phyloP scores from a whole-genome alignment of 2,797 vertebrate species.

The Bucorvus abyssinicus region DNA sequence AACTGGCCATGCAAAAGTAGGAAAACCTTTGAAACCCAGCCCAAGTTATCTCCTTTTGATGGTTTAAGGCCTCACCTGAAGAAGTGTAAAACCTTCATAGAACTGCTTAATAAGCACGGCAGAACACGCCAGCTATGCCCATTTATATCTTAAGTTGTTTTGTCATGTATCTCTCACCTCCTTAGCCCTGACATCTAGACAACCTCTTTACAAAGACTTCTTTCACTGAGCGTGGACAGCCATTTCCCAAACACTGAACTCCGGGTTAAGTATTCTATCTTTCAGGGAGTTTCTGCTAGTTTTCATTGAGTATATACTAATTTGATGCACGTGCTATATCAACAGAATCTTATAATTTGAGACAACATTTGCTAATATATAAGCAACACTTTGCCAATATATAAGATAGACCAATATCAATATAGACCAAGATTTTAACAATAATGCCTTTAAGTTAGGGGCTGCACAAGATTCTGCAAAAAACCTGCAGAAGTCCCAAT shows the following conservation, averaged over 20 bases:
- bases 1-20: neutral
- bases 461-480: neutral
- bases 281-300: neutral
- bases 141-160: neutral
- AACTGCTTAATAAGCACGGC: neutral
- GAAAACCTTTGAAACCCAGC: neutral
- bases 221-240: neutral
- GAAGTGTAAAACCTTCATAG: neutral
- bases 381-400: neutral
- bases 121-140: neutral
- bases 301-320: neutral
- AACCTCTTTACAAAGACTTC: neutral
- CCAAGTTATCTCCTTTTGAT: neutral
- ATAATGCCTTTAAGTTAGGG: neutral
- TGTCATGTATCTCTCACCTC: neutral
- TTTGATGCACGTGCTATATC: neutral
- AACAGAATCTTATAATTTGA: neutral
- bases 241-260: neutral
- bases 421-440: neutral
- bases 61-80: neutral
- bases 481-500: neutral
- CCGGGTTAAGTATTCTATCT: neutral
- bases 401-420: neutral
- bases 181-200: neutral
- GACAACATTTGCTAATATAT: neutral